phyloP scores from a whole-genome alignment of 2,888 invertebrate genomes.

The Eristalinus aeneus region DNA sequence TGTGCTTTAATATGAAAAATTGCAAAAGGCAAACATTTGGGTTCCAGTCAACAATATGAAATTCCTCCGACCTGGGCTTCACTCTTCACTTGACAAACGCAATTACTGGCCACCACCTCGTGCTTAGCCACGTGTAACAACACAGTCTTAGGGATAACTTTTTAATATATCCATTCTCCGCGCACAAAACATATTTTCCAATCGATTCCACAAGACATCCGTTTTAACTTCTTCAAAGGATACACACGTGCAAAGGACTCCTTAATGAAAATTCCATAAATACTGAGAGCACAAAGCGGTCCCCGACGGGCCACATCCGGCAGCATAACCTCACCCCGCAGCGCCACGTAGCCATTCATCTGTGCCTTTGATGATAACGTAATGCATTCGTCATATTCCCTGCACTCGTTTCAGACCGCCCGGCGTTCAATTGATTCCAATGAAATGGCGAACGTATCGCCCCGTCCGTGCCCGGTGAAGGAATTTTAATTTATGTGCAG shows the following conservation, averaged over 20 bases:
- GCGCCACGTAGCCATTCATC: conserved; percentile 1
- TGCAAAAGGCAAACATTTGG: too few relatives aligned
- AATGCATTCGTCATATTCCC: conserved; percentile 7
- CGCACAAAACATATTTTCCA: not conserved
- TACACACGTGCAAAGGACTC: not conserved
- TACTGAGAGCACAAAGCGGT: not conserved
- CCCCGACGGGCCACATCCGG: not conserved
- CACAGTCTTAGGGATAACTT: not conserved
- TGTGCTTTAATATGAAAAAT: too few relatives aligned
- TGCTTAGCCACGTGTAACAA: not conserved
- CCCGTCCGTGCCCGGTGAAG: conserved; percentile 1
- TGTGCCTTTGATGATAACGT: not conserved
- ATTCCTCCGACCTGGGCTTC: not conserved
- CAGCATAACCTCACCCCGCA: not conserved
- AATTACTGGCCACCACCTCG: not conserved
- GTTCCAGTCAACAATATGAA: not conserved
- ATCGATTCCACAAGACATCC: not conserved
- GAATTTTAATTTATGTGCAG: conserved; percentile 69
- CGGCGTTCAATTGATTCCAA: not conserved
- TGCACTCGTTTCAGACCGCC: not conserved
- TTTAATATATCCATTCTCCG: not conserved
- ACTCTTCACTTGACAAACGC: not conserved
- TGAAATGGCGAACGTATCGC: not conserved
- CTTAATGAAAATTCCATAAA: not conserved
- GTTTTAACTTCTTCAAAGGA: not conserved